A percentile compares a stretch with the other conserved stretches of the same genome.
These are phyloP conservation scores for Drosophila prosaltans DNA, from an alignment of 1,140 invertebrate genomes.

Conservation along the genomic window DNA sequence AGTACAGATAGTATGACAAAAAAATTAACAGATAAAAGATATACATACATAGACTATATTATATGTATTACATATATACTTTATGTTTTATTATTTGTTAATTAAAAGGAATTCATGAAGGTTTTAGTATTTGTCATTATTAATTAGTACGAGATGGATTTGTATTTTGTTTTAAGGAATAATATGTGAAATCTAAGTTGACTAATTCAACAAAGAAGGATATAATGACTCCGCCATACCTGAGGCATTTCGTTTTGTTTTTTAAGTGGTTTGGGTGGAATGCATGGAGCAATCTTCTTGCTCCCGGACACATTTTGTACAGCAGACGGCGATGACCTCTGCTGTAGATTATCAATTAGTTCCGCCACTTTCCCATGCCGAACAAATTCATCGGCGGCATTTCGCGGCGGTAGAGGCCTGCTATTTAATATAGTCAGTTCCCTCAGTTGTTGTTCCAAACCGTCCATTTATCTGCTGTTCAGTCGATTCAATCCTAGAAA, in stretches of 20 bases:
- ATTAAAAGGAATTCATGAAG: too few species aligned
- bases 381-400: slow-evolving; percentile 17
- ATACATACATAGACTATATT: too few species aligned
- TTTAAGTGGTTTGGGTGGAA: slow-evolving; percentile 56
- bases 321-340: slow-evolving; percentile 12
- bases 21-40: too few species aligned
- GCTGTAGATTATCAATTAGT: slow-evolving; percentile 48
- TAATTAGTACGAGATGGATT: too few species aligned
- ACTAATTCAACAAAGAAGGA: too few species aligned
- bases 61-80: too few species aligned
- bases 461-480: slow-evolving; percentile 34
- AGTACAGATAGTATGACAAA: too few species aligned
- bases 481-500: background rate
- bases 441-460: slow-evolving; percentile 24
- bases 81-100: too few species aligned
- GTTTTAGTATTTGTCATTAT: too few species aligned
- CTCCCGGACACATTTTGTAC: background rate
- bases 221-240: slow-evolving; percentile 20
- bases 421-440: slow-evolving; percentile 19
- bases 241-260: slow-evolving; percentile 50
- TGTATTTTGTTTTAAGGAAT: too few species aligned
- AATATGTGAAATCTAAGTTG: too few species aligned
- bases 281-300: slow-evolving; percentile 36
- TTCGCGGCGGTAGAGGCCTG: background rate
- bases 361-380: slow-evolving; percentile 51